Evolutionary conservation across 2,888 invertebrate species (phyloP).

Genomic region (Hydraecia micacea): DNA sequence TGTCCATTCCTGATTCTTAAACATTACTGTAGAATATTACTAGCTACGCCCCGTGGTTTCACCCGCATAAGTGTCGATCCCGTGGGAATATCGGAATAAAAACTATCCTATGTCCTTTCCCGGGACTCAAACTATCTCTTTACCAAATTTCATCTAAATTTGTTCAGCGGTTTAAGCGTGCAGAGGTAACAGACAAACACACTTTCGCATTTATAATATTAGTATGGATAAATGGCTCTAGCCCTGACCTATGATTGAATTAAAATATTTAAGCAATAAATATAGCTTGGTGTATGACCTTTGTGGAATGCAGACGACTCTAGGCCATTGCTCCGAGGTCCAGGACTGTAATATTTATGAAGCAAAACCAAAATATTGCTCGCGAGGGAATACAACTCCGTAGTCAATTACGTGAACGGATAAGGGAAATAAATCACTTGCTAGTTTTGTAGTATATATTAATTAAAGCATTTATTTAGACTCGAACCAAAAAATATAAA

Average conservation of each 20-base stretch:
- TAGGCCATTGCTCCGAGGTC: constrained; percentile 23
- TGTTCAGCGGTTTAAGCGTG: no score
- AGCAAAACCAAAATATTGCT: constrained; percentile 32
- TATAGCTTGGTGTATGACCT: constrained; percentile 42
- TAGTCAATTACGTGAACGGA: constrained; percentile 14
- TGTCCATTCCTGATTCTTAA: background rate
- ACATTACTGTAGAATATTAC: no score
- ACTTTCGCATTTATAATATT: no score
- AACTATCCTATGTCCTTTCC: no score
- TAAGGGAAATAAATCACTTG: constrained; percentile 29
- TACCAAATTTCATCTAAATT: no score
- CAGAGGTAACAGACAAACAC: no score
- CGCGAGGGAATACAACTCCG: constrained; percentile 28
- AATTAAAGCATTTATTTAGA: background rate
- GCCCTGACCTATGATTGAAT: constrained; percentile 28
- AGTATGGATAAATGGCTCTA: background rate
- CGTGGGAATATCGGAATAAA: no score
- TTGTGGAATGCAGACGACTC: constrained; percentile 34
- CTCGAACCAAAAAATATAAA: background rate
- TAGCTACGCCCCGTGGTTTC: no score
- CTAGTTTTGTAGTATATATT: background rate
- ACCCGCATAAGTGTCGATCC: no score
- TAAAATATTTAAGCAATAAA: constrained; percentile 36
- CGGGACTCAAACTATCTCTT: no score
- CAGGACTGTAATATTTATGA: constrained; percentile 33